Percentiles rank a stretch among this genome's conserved stretches.
These are phyloP conservation scores for Bombus affinis DNA, from an alignment of 1,140 invertebrate genomes.

Conservation along the genomic window DNA sequence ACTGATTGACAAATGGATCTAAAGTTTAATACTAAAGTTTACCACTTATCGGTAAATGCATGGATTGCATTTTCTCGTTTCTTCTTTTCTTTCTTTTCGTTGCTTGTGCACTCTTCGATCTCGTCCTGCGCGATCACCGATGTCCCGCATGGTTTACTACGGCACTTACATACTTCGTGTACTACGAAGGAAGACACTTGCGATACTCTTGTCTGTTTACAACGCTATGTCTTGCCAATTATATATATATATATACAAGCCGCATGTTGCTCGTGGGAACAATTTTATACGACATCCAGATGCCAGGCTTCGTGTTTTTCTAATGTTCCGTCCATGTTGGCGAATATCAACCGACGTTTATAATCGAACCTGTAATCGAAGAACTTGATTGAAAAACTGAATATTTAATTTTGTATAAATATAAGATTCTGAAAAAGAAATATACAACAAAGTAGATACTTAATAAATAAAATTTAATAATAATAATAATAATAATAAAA, in stretches of 20 bases:
- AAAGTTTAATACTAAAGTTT: slow-evolving; percentile 15
- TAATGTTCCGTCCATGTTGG: not conserved
- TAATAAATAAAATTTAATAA: too few relatives aligned
- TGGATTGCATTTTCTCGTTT: not conserved
- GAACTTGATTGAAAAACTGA: too few relatives aligned
- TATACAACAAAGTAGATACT: too few relatives aligned
- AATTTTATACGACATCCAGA: not conserved
- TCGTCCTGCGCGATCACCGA: not conserved
- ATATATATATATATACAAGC: not conserved
- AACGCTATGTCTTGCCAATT: not conserved
- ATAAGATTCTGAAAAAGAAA: too few relatives aligned
- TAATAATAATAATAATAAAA: too few relatives aligned
- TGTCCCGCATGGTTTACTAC: not conserved
- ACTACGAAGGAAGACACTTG: not conserved
- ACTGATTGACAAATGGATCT: slow-evolving; percentile 46
- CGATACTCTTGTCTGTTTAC: not conserved
- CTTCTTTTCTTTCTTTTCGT: not conserved
- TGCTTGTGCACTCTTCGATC: not conserved
- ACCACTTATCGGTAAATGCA: not conserved
- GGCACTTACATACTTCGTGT: not conserved
- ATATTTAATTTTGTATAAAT: too few relatives aligned
- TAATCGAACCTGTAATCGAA: not conserved
- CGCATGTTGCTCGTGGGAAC: slow-evolving; percentile 2
- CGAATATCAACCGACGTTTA: not conserved
- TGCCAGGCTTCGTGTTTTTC: not conserved